These are phyloP conservation scores for Entelurus aequoreus DNA, from an alignment of 2,113 vertebrate species.

Conservation along the genomic window DNA sequence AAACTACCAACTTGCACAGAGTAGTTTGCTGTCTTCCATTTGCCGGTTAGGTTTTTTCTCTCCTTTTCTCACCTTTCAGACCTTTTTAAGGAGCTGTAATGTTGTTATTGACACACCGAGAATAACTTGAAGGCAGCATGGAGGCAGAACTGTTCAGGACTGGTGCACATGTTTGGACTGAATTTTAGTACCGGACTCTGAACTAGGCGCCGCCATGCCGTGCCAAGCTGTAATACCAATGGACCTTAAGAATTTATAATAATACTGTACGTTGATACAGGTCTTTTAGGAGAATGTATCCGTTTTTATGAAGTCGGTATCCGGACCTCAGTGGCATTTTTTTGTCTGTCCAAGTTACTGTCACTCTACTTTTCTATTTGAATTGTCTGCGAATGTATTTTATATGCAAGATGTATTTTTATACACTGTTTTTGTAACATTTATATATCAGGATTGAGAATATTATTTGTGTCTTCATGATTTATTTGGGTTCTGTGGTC, in stretches of 20 bases:
- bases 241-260: constrained; percentile 16
- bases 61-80: neutral
- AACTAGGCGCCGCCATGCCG: constrained; percentile 4
- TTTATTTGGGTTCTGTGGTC: neutral
- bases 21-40: constrained; percentile 4
- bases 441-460: constrained; percentile 22
- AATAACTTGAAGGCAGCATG: constrained; percentile 23
- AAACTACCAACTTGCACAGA: constrained; percentile 28
- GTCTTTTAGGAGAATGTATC: constrained; percentile 6
- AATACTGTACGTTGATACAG: constrained; percentile 18
- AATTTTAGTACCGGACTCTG: constrained; percentile 7
- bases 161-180: neutral
- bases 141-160: constrained; percentile 4
- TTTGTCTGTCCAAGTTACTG: constrained; percentile 17
- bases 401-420: constrained; percentile 53
- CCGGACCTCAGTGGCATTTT: constrained; percentile 26
- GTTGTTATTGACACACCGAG: constrained; percentile 10
- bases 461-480: neutral
- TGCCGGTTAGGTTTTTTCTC: constrained; percentile 1
- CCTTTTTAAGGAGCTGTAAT: constrained; percentile 4
- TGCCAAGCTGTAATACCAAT: neutral
- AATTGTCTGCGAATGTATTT: constrained; percentile 58
- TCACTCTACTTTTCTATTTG: constrained; percentile 23
- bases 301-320: constrained; percentile 4
- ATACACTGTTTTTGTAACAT: constrained; percentile 39